Percentiles rank a stretch among this genome's conserved stretches.
Conservation (phyloP, 2,113 vertebrate genomes). For the Eonycteris spelaea region DNA sequence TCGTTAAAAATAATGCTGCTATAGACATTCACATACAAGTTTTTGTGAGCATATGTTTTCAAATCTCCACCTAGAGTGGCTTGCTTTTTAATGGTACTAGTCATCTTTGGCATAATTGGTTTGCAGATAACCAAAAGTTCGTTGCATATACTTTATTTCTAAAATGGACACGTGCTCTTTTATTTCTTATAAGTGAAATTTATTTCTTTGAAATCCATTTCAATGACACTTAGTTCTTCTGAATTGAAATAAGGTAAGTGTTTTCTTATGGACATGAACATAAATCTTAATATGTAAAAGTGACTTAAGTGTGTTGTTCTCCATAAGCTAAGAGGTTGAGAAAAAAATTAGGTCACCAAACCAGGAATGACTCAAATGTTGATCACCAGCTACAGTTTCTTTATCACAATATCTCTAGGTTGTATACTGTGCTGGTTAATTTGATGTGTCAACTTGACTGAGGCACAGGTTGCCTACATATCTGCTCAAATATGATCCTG, state of each 20-base stretch:
- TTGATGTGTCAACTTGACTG: neutral
- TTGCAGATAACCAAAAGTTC: neutral
- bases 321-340: neutral
- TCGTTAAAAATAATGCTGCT: neutral
- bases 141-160: neutral
- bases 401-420: neutral
- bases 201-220: slow-evolving; percentile 1
- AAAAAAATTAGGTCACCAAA: neutral
- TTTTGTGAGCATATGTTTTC: neutral
- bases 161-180: neutral
- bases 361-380: neutral
- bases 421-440: neutral
- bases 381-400: neutral
- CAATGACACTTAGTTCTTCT: neutral
- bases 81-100: neutral
- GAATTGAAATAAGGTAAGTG: neutral
- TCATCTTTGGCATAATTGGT: neutral
- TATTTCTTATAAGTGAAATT: neutral
- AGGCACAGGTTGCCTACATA: neutral
- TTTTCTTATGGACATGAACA: neutral
- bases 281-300: neutral
- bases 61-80: neutral
- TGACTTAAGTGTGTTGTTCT: neutral
- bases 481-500: neutral
- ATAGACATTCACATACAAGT: neutral